Percentiles rank a stretch among this genome's conserved stretches.
Conservation (phyloP, 35 echinoderm and acorn worm genomes). For the Stichopus chloronotus region DNA sequence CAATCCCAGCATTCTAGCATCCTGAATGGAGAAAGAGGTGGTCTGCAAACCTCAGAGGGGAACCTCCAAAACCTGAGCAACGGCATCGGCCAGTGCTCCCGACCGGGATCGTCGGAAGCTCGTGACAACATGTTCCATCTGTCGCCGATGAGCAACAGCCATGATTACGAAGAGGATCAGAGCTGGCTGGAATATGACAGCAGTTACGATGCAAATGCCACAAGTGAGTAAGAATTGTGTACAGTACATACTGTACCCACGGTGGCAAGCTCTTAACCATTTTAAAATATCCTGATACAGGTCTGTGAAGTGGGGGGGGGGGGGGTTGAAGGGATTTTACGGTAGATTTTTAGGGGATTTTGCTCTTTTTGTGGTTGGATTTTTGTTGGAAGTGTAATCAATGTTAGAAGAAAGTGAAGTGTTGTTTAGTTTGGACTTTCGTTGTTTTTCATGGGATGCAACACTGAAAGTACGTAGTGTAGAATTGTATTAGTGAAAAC, state of each 20-base stretch:
- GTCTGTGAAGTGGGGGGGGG: too few species aligned
- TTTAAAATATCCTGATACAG: too few species aligned
- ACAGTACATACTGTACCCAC: neutral
- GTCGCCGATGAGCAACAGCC: neutral
- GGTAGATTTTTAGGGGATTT: too few species aligned
- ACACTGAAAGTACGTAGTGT: too few species aligned
- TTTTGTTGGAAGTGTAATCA: too few species aligned
- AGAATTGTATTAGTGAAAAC: too few species aligned
- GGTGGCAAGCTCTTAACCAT: neutral
- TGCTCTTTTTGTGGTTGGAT: too few species aligned
- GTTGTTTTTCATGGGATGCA: too few species aligned
- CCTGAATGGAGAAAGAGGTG: neutral
- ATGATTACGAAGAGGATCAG: slow-evolving; percentile 26
- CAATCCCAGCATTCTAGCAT: neutral
- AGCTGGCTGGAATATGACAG: slow-evolving; percentile 53
- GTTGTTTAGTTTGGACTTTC: too few species aligned
- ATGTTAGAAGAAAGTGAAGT: too few species aligned
- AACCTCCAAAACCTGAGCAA: too few species aligned
- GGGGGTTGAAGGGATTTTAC: too few species aligned
- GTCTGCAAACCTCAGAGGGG: neutral
- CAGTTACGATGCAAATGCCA: slow-evolving; percentile 28
- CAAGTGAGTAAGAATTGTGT: slow-evolving; percentile 4
- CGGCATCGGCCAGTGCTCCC: neutral
- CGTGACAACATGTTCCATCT: slow-evolving; percentile 27
- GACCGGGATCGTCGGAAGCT: neutral